A percentile compares a stretch with the other conserved stretches of the same genome.
These are phyloP conservation scores for Archips xylosteana DNA, from an alignment of 2,888 invertebrate species.

Conservation along the genomic window DNA sequence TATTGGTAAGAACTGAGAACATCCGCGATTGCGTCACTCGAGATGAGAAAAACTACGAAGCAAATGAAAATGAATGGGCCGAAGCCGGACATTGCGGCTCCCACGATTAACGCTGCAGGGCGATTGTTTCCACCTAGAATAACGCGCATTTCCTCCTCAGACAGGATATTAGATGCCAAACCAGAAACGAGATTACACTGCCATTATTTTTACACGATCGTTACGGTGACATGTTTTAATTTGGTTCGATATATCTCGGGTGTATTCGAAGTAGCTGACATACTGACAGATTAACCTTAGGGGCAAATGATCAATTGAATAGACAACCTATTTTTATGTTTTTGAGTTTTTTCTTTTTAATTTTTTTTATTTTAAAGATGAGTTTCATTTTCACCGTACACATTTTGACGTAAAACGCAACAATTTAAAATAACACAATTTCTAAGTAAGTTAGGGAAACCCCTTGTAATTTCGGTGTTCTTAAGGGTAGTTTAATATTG, in stretches of 20 bases:
- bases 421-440: no score
- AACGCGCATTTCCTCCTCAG: constrained; percentile 27
- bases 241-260: not conserved
- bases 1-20: constrained; percentile 56
- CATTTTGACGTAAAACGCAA: no score
- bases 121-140: constrained; percentile 30
- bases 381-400: no score
- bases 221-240: not conserved
- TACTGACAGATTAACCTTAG: no score
- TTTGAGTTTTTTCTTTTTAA: no score
- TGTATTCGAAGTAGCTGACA: no score
- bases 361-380: no score
- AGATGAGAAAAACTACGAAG: constrained; percentile 71
- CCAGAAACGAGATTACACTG: not conserved
- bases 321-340: no score
- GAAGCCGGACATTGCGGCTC: constrained; percentile 78
- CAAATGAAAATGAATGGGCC: constrained; percentile 78
- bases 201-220: not conserved
- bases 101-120: constrained; percentile 63
- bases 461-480: no score
- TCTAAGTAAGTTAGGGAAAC: no score
- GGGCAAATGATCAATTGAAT: no score
- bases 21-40: constrained; percentile 78
- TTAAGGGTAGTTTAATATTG: no score
- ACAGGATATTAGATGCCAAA: constrained; percentile 32